phyloP scores from a whole-genome alignment of 2,888 invertebrate genomes.

The Carabus problematicus region DNA sequence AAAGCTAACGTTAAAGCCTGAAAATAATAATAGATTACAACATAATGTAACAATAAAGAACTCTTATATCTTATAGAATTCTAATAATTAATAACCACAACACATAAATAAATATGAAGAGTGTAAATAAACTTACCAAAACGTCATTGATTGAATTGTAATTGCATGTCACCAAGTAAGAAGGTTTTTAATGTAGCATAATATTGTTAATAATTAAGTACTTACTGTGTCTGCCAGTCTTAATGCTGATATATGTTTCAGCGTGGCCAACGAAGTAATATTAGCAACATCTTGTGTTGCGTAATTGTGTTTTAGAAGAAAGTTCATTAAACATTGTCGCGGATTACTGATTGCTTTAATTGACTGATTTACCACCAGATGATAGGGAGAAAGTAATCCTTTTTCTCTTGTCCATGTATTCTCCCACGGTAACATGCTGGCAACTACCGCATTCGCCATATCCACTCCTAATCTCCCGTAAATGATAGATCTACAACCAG shows the following conservation, averaged over 20 bases:
- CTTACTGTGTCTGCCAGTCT: conserved; percentile 56
- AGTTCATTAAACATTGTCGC: conserved; percentile 49
- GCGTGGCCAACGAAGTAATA: conserved; percentile 52
- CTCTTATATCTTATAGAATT: too few species aligned
- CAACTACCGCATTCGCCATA: conserved; percentile 60
- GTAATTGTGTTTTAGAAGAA: conserved; percentile 48
- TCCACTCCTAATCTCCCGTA: conserved; percentile 62
- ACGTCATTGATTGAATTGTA: background rate
- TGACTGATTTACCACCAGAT: conserved; percentile 56
- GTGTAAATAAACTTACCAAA: conserved; percentile 32
- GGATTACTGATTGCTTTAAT: conserved; percentile 47
- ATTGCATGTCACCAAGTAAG: background rate
- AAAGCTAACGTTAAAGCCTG: conserved; percentile 51
- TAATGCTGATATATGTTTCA: conserved; percentile 55
- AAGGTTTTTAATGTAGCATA: conserved; percentile 20
- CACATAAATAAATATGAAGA: conserved; percentile 1
- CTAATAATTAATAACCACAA: conserved; percentile 1
- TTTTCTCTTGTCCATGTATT: conserved; percentile 57
- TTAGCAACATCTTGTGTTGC: conserved; percentile 50
- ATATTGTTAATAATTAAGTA: conserved; percentile 5
- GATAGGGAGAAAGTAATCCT: conserved; percentile 57
- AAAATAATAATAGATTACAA: conserved; percentile 43
- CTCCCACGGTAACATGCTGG: conserved; percentile 58
- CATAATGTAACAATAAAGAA: conserved; percentile 3
- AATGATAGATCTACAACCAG: conserved; percentile 58